A percentile compares a stretch with the other conserved stretches of the same genome.
Conservation (phyloP, 2,113 vertebrate genomes). For the Irena cyanogastra region DNA sequence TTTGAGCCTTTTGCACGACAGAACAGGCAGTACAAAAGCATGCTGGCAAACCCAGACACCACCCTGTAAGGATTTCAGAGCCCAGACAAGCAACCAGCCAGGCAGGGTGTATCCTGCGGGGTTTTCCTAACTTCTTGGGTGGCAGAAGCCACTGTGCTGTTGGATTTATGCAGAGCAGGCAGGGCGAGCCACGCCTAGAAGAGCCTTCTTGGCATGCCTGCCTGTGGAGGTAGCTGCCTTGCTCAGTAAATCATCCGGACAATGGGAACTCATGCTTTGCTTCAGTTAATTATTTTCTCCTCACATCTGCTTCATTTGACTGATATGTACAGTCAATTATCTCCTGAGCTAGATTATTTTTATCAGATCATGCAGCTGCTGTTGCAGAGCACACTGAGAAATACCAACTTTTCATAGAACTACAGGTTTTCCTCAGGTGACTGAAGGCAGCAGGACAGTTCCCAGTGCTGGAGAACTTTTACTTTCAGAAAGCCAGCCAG, state of each 20-base stretch:
- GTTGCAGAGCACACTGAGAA: neutral
- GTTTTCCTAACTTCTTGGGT: slow-evolving; percentile 8
- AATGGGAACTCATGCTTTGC: neutral
- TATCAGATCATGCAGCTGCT: neutral
- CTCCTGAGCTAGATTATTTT: neutral
- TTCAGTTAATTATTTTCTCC: slow-evolving; percentile 29
- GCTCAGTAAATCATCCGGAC: neutral
- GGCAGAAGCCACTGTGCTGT: neutral
- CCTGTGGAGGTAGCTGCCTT: neutral
- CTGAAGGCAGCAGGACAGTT: neutral
- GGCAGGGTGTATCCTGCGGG: neutral
- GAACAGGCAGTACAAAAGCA: fast-evolving
- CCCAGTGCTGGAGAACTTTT: neutral
- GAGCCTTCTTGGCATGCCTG: neutral
- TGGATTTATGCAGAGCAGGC: neutral
- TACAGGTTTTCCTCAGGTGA: neutral
- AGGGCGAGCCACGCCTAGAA: neutral
- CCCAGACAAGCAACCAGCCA: neutral
- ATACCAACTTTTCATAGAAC: neutral
- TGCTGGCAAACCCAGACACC: fast-evolving
- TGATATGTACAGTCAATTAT: neutral
- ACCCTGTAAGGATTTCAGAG: neutral
- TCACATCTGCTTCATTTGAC: neutral
- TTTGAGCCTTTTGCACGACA: neutral
- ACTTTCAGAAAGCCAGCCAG: neutral